A percentile compares a stretch with the other conserved stretches of the same genome.
Conservation (phyloP, 2,113 vertebrate genomes). For the Rhinichthys klamathensis region DNA sequence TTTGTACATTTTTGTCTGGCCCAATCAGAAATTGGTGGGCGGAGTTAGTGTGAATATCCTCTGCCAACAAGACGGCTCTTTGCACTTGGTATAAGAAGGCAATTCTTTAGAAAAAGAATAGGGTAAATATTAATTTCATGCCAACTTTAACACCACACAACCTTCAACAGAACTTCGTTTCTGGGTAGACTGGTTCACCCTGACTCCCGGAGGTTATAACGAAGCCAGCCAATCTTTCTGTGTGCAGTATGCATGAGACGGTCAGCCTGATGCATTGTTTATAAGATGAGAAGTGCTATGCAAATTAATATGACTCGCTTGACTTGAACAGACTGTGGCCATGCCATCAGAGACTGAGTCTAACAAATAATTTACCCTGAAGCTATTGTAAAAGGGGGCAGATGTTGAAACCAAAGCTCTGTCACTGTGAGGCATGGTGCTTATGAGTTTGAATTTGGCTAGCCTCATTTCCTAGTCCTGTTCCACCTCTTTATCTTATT, state of each 20-base stretch:
- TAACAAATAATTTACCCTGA: slow-evolving; percentile 20
- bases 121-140: background rate
- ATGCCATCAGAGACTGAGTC: background rate
- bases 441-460: background rate
- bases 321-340: slow-evolving; percentile 2
- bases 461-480: background rate
- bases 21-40: too few relatives aligned
- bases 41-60: too few relatives aligned
- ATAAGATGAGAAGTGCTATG: background rate
- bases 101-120: too few relatives aligned
- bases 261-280: slow-evolving; percentile 10
- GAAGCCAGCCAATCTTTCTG: background rate
- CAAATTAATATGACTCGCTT: background rate
- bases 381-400: slow-evolving; percentile 5
- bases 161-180: background rate
- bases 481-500: background rate
- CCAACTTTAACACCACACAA: background rate
- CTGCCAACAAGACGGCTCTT: too few relatives aligned
- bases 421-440: background rate
- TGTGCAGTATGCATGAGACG: background rate
- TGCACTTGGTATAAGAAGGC: too few relatives aligned
- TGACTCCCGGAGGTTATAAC: background rate
- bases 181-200: background rate
- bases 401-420: background rate
- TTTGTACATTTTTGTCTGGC: too few relatives aligned